Evolutionary conservation across 1,140 invertebrate species (phyloP), one percentile per base, ranked within the genome.

Genomic region (Latrodectus geometricus): DNA sequence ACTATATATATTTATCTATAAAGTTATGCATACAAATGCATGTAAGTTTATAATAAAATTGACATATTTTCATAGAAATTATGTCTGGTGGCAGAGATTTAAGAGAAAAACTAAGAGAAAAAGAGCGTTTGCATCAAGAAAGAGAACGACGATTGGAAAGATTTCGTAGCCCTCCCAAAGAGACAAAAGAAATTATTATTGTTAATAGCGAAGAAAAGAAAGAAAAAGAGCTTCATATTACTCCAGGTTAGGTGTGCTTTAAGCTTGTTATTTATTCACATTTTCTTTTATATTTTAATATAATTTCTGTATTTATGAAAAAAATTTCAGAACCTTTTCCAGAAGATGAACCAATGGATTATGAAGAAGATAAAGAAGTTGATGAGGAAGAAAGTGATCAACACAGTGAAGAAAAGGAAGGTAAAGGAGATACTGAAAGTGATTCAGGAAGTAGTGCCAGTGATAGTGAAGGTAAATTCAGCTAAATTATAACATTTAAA

Each of bases 301-400:
- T 69, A 20, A 69, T 69, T 35, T 9, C 21, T 7, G 9, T n/a
- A n/a, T n/a, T n/a, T 15, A 69, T 23, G 21, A 69, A n/a, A 7
- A 9, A n/a, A 20, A 4, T 23, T 69, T 21, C 35, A 76, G 74
- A 54, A 21, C 74, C 74, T 9, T 76, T 54, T 56, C 12, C 20
- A 8, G 82, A 84, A 20, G 82, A 84, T 52, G 82, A 84, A 76
- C 56, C 21, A 21, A 76, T 76, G 56, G 73, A 84, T 20, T 75
- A 76, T 75, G 82, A 84, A 35, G 81, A 70, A 85, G 76, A 88
- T 50, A 81, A 74, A 88, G 75, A 89, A 70, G 72, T 81, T 50
- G 80, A 86, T 20, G 82, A 72, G 77, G 82, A 87, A 82, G 82
- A 74, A 56, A 81, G 80, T 75, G 81, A 84, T 69, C 72, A 75